phyloP scores from a whole-genome alignment of 2,113 vertebrate species.

The Sinocyclocheilus anshuiensis region DNA sequence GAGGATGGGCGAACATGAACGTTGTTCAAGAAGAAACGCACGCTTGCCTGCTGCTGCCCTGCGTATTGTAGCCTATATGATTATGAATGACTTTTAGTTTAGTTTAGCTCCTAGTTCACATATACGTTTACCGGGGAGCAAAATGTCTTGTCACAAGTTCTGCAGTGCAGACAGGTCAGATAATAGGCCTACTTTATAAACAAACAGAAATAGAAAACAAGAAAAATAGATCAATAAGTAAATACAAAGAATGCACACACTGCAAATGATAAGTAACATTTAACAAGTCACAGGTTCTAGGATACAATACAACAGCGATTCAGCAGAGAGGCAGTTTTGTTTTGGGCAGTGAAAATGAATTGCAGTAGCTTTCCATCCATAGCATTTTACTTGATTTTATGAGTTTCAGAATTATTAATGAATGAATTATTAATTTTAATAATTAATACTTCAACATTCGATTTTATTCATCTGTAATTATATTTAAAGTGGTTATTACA shows the following conservation, averaged over 20 bases:
- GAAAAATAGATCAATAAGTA: neutral
- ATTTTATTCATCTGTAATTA: no score
- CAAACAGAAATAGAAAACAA: neutral
- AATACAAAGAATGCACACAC: neutral
- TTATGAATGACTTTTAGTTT: conserved; percentile 23
- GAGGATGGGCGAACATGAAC: conserved; percentile 69
- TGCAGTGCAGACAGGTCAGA: neutral
- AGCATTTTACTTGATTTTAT: neutral
- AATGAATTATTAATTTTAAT: neutral
- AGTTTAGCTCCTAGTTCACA: neutral
- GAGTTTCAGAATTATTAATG: neutral
- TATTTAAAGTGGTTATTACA: neutral
- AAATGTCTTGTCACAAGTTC: neutral
- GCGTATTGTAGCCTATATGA: conserved; percentile 50
- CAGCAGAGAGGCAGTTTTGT: neutral
- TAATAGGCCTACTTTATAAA: neutral
- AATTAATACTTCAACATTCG: no score
- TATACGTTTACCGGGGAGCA: neutral
- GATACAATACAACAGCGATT: neutral
- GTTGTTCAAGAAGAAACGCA: conserved; percentile 71
- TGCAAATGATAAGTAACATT: neutral
- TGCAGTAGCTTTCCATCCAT: neutral
- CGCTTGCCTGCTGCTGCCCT: conserved; percentile 82
- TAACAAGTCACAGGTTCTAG: no score
- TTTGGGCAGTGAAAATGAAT: neutral